Conservation (phyloP, 2,888 invertebrate genomes). For the Rotaria magnacalcarata region DNA sequence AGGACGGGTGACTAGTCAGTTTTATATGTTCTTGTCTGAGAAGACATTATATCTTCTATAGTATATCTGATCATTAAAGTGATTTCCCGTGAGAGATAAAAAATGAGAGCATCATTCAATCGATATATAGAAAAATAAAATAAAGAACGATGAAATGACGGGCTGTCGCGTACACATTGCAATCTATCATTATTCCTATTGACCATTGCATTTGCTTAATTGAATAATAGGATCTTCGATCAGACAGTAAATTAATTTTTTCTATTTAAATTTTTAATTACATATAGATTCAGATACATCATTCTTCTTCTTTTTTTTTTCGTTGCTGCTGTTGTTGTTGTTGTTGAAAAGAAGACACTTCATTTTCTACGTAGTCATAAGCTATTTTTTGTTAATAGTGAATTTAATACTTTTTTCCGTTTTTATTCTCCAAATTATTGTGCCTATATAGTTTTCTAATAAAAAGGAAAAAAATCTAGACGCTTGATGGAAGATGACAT, state of each 20-base stretch:
- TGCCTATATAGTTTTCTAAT: too few species aligned
- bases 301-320: slow-evolving; percentile 64
- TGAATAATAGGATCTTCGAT: not conserved
- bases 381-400: slow-evolving; percentile 66
- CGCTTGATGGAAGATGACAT: slow-evolving; percentile 79
- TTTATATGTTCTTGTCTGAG: slow-evolving; percentile 25
- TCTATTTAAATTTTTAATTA: slow-evolving; percentile 73
- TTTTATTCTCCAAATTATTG: not conserved
- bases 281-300: slow-evolving; percentile 68
- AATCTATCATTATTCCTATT: not conserved
- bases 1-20: not conserved
- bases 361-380: slow-evolving; percentile 82
- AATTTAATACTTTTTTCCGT: not conserved
- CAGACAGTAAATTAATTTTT: slow-evolving; percentile 82
- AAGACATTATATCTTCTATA: not conserved
- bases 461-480: slow-evolving; percentile 63
- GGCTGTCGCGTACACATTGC: not conserved
- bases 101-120: not conserved
- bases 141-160: not conserved
- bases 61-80: not conserved
- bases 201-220: not conserved
- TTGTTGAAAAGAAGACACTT: slow-evolving; percentile 62
- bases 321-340: too few species aligned
- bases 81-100: not conserved
- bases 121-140: not conserved